A percentile compares a stretch with the other conserved stretches of the same genome.
phyloP scores from a whole-genome alignment of 2,888 invertebrate genomes.

The Leptopilina drosophilae region DNA sequence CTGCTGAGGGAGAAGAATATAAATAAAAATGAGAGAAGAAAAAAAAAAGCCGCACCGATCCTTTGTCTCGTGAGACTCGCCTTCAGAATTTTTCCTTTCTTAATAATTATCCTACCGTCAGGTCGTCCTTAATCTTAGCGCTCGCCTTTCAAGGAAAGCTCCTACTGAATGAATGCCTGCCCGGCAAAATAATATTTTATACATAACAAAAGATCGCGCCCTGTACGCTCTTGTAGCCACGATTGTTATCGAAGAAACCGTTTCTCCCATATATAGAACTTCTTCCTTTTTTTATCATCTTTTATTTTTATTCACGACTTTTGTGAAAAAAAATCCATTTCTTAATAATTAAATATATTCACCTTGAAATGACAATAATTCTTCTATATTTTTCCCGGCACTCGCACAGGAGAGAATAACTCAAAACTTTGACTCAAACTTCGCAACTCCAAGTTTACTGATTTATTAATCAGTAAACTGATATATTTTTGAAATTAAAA shows the following conservation, averaged over 20 bases:
- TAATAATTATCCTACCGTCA: conserved; percentile 73
- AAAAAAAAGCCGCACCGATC: conserved; percentile 53
- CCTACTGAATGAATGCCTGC: conserved; percentile 68
- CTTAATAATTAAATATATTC: too few species aligned
- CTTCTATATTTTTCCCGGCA: too few species aligned
- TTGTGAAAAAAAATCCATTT: too few species aligned
- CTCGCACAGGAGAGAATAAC: too few species aligned
- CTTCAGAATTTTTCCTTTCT: conserved; percentile 70
- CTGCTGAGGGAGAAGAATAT: conserved; percentile 55
- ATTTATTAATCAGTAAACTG: too few species aligned
- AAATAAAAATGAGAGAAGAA: conserved; percentile 60
- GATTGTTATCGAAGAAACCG: conserved; percentile 69
- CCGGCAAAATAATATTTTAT: conserved; percentile 73
- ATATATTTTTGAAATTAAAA: too few species aligned
- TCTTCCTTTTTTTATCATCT: conserved; percentile 8
- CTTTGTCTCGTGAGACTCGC: conserved; percentile 70
- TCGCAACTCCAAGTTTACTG: too few species aligned
- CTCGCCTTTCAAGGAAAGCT: conserved; percentile 68
- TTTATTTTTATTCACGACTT: too few species aligned
- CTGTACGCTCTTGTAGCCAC: conserved; percentile 57
- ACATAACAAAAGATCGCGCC: conserved; percentile 68
- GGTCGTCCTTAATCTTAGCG: conserved; percentile 70
- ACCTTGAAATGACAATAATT: too few species aligned
- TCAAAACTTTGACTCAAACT: too few species aligned
- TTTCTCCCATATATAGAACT: conserved; percentile 53